Base-by-base conservation (phyloP, 2,888 invertebrate genomes). In the Magallana nippona region DNA sequence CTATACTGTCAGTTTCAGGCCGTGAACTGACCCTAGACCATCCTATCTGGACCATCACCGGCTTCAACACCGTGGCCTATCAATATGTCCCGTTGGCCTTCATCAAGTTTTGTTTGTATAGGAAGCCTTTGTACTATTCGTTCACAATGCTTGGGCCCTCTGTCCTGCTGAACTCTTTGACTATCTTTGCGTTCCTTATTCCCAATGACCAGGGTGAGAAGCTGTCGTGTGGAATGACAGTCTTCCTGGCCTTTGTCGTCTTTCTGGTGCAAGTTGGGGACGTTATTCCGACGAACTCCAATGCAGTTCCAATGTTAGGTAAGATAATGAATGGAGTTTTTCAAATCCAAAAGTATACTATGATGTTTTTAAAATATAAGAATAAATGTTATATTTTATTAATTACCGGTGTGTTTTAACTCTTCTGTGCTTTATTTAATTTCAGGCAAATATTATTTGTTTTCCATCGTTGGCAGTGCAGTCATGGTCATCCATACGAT, bases 251-350 rank as follows among this genome's bases (percentile, higher is more conserved):
- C 13, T 82, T 82, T 56, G 82, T 82, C 2, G 82, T 82, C 10
- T 82, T 82, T 27, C 55, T 82, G n/a, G 60, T 82, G 3, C 82
- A 82, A 55, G 71, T 82, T 55, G 82, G 63, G 5, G 82, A 82
- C 22, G 22, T 82, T 1, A 55, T 82, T 56, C 82, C 82, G 17
- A 71, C 55, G 22, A 82, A 82, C 71, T 82, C 82, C 11, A 71
- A 82, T 60, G 82, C 60, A 22, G 60, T 71, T 5, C 71, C 82
- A 11, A 71, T 71, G 10, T 19, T 82, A 44, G 82, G 82, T 82
- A 71, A 71, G 17, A 13, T 15, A 13, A 19, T 55, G 10, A 5
- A 79, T 44, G 17, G 1, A 2, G 10, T 13, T 44, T 44, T 79
- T 13, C 11, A 8, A 11, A 60, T n/a, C n/a, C n/a, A n/a, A 60